phyloP scores from a whole-genome alignment of 2,888 invertebrate species.

The Trissolcus brochymenae region DNA sequence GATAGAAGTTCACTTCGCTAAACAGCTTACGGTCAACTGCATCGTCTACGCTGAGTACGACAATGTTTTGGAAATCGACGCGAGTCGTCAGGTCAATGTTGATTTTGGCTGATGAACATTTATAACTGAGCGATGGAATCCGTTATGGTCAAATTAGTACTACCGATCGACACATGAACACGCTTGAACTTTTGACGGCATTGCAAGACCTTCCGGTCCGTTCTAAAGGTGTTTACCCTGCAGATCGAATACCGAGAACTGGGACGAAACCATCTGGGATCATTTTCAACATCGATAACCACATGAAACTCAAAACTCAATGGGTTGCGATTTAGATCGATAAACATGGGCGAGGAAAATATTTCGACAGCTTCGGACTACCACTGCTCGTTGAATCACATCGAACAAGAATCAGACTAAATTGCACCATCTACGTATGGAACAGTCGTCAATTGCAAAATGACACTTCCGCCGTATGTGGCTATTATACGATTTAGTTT shows the following conservation, averaged over 20 bases:
- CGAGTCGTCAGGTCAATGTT: slow-evolving; percentile 16
- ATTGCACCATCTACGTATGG: neutral
- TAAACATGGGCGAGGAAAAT: neutral
- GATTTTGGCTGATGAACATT: slow-evolving; percentile 1
- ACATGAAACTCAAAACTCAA: neutral
- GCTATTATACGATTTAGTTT: slow-evolving; percentile 5
- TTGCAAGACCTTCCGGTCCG: neutral
- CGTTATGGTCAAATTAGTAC: too few relatives aligned
- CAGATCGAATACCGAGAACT: neutral
- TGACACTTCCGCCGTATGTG: slow-evolving; percentile 1
- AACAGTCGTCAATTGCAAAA: too few relatives aligned
- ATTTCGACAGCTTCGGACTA: slow-evolving; percentile 4
- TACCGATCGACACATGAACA: neutral
- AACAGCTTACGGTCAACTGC: slow-evolving; percentile 27
- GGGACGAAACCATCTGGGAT: neutral
- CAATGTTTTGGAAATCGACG: slow-evolving; percentile 63
- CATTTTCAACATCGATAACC: neutral
- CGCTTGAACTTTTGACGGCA: neutral
- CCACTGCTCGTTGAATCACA: neutral
- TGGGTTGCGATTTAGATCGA: slow-evolving; percentile 6
- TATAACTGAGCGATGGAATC: neutral
- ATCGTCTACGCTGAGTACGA: slow-evolving; percentile 63
- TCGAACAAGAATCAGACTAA: neutral
- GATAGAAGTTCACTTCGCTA: too few relatives aligned
- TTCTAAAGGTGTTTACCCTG: neutral